Percentiles rank a stretch among this genome's conserved stretches.
These are phyloP conservation scores for Tachysurus fulvidraco DNA, from an alignment of 2,113 vertebrate species.

Conservation along the genomic window DNA sequence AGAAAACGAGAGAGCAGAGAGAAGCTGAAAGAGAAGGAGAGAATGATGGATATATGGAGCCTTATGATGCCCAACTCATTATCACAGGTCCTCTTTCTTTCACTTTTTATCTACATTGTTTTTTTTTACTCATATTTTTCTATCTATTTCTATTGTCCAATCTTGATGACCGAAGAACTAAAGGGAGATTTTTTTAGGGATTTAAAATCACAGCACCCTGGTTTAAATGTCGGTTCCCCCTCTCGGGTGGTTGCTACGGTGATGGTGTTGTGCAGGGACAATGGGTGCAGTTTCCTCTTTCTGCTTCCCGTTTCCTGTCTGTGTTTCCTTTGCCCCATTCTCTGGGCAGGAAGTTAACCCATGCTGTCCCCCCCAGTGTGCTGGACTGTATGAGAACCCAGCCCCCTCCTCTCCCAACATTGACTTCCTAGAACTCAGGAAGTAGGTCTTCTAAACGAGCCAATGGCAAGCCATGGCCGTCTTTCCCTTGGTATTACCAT, in stretches of 20 bases:
- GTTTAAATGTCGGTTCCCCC: slow-evolving; percentile 60
- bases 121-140: neutral
- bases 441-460: slow-evolving; percentile 65
- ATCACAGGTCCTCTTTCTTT: slow-evolving; percentile 81
- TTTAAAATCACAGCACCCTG: slow-evolving; percentile 49
- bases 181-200: slow-evolving; percentile 23
- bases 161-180: neutral
- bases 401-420: slow-evolving; percentile 57
- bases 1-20: slow-evolving; percentile 86
- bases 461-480: slow-evolving; percentile 71
- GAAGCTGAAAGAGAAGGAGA: slow-evolving; percentile 86
- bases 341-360: slow-evolving; percentile 74
- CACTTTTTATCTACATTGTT: neutral
- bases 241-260: slow-evolving; percentile 68
- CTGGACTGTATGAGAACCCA: slow-evolving; percentile 61
- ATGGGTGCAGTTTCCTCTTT: slow-evolving; percentile 83
- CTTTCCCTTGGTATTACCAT: slow-evolving; percentile 75
- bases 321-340: slow-evolving; percentile 79
- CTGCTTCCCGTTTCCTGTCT: slow-evolving; percentile 81
- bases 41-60: slow-evolving; percentile 96
- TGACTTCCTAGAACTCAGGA: slow-evolving; percentile 80
- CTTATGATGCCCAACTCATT: slow-evolving; percentile 94
- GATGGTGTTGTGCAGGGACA: slow-evolving; percentile 78
- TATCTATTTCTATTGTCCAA: neutral
- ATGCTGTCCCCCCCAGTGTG: slow-evolving; percentile 48